Evolutionary conservation across 1,140 invertebrate species (phyloP).

Genomic region (Drosophila athabasca): DNA sequence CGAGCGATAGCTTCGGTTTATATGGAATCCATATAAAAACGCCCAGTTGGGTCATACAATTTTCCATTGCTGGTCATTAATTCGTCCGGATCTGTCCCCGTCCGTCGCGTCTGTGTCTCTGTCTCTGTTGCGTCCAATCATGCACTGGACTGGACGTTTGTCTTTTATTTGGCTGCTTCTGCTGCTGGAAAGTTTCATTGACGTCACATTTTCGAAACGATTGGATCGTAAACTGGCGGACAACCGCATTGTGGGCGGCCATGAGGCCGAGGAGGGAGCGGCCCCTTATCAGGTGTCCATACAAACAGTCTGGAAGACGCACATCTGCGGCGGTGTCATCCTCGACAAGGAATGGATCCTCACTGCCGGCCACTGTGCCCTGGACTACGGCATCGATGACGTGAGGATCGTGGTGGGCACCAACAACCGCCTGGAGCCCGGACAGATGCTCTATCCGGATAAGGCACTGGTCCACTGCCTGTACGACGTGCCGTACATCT

Average conservation of each 20-base stretch:
- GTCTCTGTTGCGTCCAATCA: slow-evolving; percentile 6
- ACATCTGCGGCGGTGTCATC: slow-evolving; percentile 84
- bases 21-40: slow-evolving; percentile 65
- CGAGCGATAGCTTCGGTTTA: slow-evolving; percentile 46
- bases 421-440: slow-evolving; percentile 58
- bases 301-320: slow-evolving; percentile 60
- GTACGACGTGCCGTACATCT: slow-evolving; percentile 69
- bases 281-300: slow-evolving; percentile 84
- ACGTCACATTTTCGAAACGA: slow-evolving; percentile 64
- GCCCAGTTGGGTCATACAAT: slow-evolving; percentile 49
- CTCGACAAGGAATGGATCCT: slow-evolving; percentile 73
- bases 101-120: slow-evolving; percentile 9
- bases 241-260: slow-evolving; percentile 81
- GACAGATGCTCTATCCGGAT: slow-evolving; percentile 41
- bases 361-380: slow-evolving; percentile 84
- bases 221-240: slow-evolving; percentile 41
- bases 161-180: slow-evolving; percentile 30
- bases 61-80: slow-evolving; percentile 72
- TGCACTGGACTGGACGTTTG: slow-evolving; percentile 6
- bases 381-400: slow-evolving; percentile 49
- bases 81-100: slow-evolving; percentile 36
- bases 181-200: slow-evolving; percentile 65
- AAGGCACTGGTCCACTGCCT: slow-evolving; percentile 52
- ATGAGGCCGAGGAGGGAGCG: slow-evolving; percentile 75
- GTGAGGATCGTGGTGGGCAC: slow-evolving; percentile 68